Evolutionary conservation across 1,140 invertebrate species (phyloP).

Genomic region (Riptortus pedestris): DNA sequence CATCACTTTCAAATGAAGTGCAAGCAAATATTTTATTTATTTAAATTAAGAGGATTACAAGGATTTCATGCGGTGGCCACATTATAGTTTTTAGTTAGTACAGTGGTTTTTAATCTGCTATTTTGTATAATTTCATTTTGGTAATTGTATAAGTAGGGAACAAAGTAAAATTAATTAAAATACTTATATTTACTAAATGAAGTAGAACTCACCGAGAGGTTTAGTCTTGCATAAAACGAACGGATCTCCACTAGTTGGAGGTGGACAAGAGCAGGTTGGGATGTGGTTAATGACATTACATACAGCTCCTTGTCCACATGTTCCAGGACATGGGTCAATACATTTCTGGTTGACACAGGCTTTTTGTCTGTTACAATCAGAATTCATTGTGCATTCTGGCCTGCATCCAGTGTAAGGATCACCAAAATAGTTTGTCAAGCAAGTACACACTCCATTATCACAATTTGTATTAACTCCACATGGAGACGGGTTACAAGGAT

Average conservation of each 20-base stretch:
- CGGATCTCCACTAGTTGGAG: slow-evolving; percentile 64
- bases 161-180: too few species aligned
- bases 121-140: too few species aligned
- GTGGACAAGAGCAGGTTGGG: slow-evolving; percentile 55
- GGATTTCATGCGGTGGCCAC: too few species aligned
- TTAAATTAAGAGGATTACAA: too few species aligned
- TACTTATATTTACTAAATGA: too few species aligned
- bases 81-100: too few species aligned
- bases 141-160: too few species aligned
- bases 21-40: too few species aligned
- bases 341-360: slow-evolving; percentile 69
- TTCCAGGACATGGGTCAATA: slow-evolving; percentile 64
- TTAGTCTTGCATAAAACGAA: slow-evolving; percentile 51
- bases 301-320: slow-evolving; percentile 62
- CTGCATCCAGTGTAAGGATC: slow-evolving; percentile 55
- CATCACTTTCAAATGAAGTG: too few species aligned
- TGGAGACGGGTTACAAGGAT: slow-evolving; percentile 67
- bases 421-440: slow-evolving; percentile 61
- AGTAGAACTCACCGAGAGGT: slow-evolving; percentile 35
- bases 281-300: slow-evolving; percentile 62
- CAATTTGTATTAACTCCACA: slow-evolving; percentile 68
- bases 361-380: slow-evolving; percentile 64
- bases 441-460: slow-evolving; percentile 59
- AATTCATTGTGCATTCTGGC: slow-evolving; percentile 74
- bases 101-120: too few species aligned